Conservation (phyloP, 1,140 invertebrate genomes). For the Bombus terrestris region DNA sequence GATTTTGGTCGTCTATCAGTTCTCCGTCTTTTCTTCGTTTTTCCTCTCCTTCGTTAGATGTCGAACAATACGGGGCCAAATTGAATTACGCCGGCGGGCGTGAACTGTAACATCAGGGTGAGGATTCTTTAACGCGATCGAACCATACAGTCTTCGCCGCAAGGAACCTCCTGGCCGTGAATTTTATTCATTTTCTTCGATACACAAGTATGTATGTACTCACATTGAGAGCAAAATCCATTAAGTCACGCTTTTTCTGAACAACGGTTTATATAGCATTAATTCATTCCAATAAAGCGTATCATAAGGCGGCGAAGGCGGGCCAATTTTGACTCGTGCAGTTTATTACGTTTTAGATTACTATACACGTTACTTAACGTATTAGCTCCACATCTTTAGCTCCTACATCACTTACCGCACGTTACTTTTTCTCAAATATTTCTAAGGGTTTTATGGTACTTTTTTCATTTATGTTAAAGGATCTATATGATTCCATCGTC, state of each 20-base stretch:
- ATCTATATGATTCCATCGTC: no score
- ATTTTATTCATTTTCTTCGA: neutral
- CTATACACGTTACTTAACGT: no score
- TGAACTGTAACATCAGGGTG: conserved; percentile 11
- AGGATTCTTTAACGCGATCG: neutral
- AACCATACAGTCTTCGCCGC: neutral
- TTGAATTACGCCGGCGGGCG: conserved; percentile 43
- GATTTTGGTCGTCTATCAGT: conserved; percentile 43
- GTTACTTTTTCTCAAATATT: no score
- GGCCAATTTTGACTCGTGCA: no score
- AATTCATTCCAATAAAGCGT: neutral
- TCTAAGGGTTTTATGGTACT: no score
- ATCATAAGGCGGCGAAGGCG: neutral
- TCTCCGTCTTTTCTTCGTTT: conserved; percentile 21
- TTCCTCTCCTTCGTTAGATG: conserved; percentile 33
- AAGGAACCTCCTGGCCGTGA: neutral
- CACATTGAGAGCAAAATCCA: neutral
- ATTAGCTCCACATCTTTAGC: no score
- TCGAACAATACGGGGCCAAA: conserved; percentile 40
- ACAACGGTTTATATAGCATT: neutral
- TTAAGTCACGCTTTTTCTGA: neutral
- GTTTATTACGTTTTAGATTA: no score
- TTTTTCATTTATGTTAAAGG: no score
- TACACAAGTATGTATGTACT: neutral
- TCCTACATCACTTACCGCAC: no score